Conservation (phyloP, 2,888 invertebrate genomes). For the Theretra japonica region DNA sequence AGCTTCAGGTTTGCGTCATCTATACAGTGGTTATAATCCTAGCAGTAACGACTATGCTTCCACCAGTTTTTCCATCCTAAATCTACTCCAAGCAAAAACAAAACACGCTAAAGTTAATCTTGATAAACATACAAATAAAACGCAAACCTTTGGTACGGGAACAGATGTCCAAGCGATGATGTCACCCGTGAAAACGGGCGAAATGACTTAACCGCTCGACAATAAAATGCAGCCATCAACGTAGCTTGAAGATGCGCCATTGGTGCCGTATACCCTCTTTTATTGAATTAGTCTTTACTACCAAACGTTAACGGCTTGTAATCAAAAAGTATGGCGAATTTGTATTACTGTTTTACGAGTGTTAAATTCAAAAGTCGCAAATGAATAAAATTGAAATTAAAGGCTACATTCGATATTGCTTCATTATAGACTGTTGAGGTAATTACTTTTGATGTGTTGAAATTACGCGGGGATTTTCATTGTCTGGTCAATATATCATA, state of each 20-base stretch:
- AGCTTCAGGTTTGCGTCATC: too few species aligned
- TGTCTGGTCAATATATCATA: too few species aligned
- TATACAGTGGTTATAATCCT: too few species aligned
- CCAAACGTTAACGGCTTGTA: constrained; percentile 40
- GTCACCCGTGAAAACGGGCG: constrained; percentile 49
- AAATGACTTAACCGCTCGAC: constrained; percentile 56
- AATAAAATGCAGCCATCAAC: constrained; percentile 61
- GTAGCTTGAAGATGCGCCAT: constrained; percentile 49
- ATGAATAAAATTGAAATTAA: constrained; percentile 29
- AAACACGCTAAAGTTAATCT: neutral
- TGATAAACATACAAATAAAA: neutral
- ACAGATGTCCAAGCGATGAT: constrained; percentile 38
- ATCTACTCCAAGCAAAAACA: too few species aligned
- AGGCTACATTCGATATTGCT: neutral
- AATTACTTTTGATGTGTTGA: constrained; percentile 12
- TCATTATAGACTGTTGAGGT: constrained; percentile 3
- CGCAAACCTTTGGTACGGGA: constrained; percentile 26
- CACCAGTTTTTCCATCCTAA: too few species aligned
- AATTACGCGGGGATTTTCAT: neutral
- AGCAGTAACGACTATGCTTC: too few species aligned
- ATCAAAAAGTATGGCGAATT: constrained; percentile 42
- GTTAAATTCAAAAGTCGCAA: constrained; percentile 28
- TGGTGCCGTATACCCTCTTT: constrained; percentile 47
- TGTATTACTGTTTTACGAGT: constrained; percentile 29
- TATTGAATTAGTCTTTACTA: constrained; percentile 52